Base-by-base conservation (phyloP, 2,797 vertebrate genomes). In the Darevskia nairensis region DNA sequence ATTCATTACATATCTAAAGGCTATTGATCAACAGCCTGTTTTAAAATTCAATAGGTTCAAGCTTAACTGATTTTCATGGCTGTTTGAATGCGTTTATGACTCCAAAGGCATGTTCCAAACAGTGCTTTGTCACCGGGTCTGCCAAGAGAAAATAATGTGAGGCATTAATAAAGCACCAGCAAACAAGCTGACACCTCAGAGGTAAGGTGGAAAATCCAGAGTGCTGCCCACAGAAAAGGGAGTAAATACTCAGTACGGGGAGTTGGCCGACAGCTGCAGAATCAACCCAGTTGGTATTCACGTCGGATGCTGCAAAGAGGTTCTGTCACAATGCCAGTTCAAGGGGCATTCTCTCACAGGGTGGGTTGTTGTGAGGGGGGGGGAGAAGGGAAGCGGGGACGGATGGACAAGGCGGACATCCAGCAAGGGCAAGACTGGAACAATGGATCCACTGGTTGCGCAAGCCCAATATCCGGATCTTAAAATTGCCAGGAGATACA, bases 61-160 rank as follows among this genome's bases (percentile, higher is more conserved):
- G 92, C 93, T 94, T 94, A 95, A 95, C 93, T 94, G 94, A 94
- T 95, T 96, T 94, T 94, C 93, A 95, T 95, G 95, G 93, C 82
- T 95, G 93, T 92, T 93, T 92, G 92, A 94, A 91, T 91, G 93
- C 86, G 91, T 95, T 94, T 94, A 92, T 92, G 88, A 90, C 91
- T 94, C 93, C 91, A 89, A 95, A 94, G 92, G 85, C 88, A 90
- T 89, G 88, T 90, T 93, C 89, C 86, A 94, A 87, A 89, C 25
- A 93, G 90, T 68, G 86, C 89, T 94, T 94, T 95, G 93, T 94
- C 91, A 93, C 90, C 0, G 13, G 25, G 93, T 94, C 93, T 94
- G 84, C 92, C 94, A 91, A 90, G 88, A 94, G 94, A 85, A 95
- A 95, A 95, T 94, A 92, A 95, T 80, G 72, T 84, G 55, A 74